Base-by-base conservation (phyloP, 2,888 invertebrate genomes). In the Papilio gigon region DNA sequence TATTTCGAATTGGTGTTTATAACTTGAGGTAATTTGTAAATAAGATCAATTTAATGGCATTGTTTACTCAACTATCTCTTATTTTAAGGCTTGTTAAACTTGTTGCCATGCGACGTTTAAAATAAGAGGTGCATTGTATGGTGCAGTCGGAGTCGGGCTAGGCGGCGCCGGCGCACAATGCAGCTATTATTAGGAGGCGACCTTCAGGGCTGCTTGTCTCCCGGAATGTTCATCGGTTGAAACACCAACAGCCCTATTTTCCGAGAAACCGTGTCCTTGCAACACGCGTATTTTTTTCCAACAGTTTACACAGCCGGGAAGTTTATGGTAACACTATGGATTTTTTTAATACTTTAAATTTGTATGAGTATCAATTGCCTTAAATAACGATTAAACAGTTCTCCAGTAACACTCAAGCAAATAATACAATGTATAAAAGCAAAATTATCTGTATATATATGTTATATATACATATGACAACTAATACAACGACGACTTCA, bases 231-330 rank as follows among this genome's bases (percentile, higher is more conserved):
- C 75, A 80, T 72, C 76, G 75, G 77, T 79, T 81, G 47, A 6
- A 47, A 44, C 22, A 17, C 80, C 82, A 82, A 85, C 80, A 83
- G 80, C 78, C 80, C 84, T 83, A 85, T 85, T 84, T 89, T 90
- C 90, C 80, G 75, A 85, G 89, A 90, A 90, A 79, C 83, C 83
- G 81, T 83, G 76, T 81, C 73, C 81, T 83, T 81, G 83, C 82
- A 80, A 81, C 80, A 82, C 79, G 84, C 83, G 79, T 80, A 82
- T 86, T 89, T 89, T 85, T 89, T 80, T 53, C 53, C 27, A 84
- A 81, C 66, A 74, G 70, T 71, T 72, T 71, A 65, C 62, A 44
- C 56, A 62, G 61, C 62, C 30, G 25, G 56, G 5, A 35, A 56
- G 61, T 62, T 44, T 62, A 62, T 22, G n/a, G 8, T 33, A 27